These are phyloP conservation scores for Hirtodrosophila duncani DNA, from an alignment of 2,888 invertebrate species.

Conservation along the genomic window DNA sequence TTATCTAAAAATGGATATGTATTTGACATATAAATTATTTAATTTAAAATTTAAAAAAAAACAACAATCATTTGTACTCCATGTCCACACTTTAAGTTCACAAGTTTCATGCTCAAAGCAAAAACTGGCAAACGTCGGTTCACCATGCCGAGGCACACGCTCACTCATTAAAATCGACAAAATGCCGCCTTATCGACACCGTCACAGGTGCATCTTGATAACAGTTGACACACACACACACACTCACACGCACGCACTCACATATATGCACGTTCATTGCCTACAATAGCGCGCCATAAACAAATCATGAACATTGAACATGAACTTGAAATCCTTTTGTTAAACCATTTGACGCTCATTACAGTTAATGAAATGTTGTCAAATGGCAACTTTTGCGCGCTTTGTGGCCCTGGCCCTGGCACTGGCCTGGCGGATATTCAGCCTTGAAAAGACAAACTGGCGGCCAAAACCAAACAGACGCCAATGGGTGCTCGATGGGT, in stretches of 20 bases:
- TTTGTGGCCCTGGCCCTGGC: too few species aligned
- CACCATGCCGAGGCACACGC: conserved; percentile 17
- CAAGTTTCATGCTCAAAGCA: conserved; percentile 6
- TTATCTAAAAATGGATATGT: too few species aligned
- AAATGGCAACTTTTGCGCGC: conserved; percentile 55
- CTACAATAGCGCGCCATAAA: conserved; percentile 56
- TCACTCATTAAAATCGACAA: conserved; percentile 50
- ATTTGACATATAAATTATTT: too few species aligned
- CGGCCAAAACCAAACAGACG: conserved; percentile 39
- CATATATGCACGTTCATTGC: conserved; percentile 34
- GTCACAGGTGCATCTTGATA: conserved; percentile 63
- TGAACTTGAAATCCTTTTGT: conserved; percentile 67
- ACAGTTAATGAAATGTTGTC: conserved; percentile 46
- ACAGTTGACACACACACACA: conserved; percentile 27
- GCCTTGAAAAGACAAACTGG: conserved; percentile 51
- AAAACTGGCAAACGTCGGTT: too few species aligned
- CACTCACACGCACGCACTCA: conserved; percentile 5
- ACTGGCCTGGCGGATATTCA: conserved; percentile 1
- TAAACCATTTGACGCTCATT: conserved; percentile 46
- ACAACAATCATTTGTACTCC: not conserved
- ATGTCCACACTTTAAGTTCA: conserved; percentile 8
- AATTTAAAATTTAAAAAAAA: conserved; percentile 3
- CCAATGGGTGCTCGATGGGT: conserved; percentile 23
- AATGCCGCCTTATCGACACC: conserved; percentile 40
- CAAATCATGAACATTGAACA: too few species aligned